Evolutionary conservation across 2,888 invertebrate genomes (phyloP), one percentile per base, ranked within the genome.

Genomic region (Julus scanicus): DNA sequence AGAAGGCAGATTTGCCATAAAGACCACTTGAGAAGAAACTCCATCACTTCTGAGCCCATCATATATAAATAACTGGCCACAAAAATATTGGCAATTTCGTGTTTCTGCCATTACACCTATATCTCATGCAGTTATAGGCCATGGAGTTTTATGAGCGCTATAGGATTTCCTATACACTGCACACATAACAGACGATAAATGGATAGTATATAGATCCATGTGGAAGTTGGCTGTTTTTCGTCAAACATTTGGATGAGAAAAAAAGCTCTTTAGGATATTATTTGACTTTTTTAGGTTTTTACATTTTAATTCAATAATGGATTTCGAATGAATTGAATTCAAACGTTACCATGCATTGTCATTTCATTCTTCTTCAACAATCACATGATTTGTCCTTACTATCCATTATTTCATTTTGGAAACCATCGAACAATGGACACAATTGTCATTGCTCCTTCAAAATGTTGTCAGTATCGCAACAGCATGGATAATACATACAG

Each of bases 41-140:
- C 80, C 80, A 80, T 80, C 80, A 80, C 80, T 80, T 80, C 37
- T 37, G 80, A 80, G 80, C 80, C 80, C 80, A 80, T 80, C 80
- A 80, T 80, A 80, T 80, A 80, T 80, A 80, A 80, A 80, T 80
- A 80, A 80, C 80, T 80, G 80, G 80, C 80, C 80, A 80, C 80
- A 80, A 80, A 53, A 80, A 80, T 80, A 80, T 80, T 80, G 80
- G 80, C 80, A 80, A 80, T 80, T 80, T 80, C 80, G 80, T 39
- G 80, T 39, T 15, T 37, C 37, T 80, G 80, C 80, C 80, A 80
- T 80, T 80, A 80, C 80, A 80, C 37, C 37, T 80, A 80, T 80
- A 80, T 80, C 37, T 80, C 80, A 80, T 39, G 80, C 80, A 80
- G 80, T 80, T 80, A 80, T 80, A 80, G 80, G 37, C 80, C 80